Base-by-base conservation (phyloP, 1,140 invertebrate species). In the Bombus picipes region DNA sequence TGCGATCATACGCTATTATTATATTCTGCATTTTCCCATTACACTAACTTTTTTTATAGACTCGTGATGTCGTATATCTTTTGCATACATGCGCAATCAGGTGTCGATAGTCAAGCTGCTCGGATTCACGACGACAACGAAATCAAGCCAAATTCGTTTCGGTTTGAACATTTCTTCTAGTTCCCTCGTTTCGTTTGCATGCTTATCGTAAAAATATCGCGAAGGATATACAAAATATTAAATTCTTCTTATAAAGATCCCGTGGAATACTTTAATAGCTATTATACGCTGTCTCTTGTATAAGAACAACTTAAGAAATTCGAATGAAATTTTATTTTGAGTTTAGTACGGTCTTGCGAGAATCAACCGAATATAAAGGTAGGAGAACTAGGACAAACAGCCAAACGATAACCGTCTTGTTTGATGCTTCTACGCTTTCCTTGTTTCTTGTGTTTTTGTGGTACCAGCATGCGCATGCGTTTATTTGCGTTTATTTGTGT, bases 51-150 rank as follows among this genome's bases (percentile, higher is more conserved):
- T 43, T 22, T 41, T 73, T n/a, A 28, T n/a, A 43, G 28, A n/a
- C 43, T 43, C 70, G 25, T 2, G 25, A 28, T 34, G 18, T 25
- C 8, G 5, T 22, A 9, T 37, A 37, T 25, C 8, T 34, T 65
- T 65, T 32, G 13, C 13, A 18, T 8, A 15, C 13, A 32, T 94
- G 99, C 98, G 28, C 96, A 99, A 99, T 99, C 97, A 99, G 99
- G 96, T 25, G 47, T 53, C 22, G 47, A 53, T 22, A 53, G 18
- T 8, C 18, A 22, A 53, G 18, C 47, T 8, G 47, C 47, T 53
- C 6, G 47, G 1, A 22, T 37, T 37, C 9, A 37, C 15, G 13
- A 65, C n/a, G 2, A 9, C 15, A 34, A 66, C 32, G 15, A 22
- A 22, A 68, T 68, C 65, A 1, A 18, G 3, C 3, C 8, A 22